Conservation (phyloP, 2,113 vertebrate species). For the Oxyura jamaicensis region DNA sequence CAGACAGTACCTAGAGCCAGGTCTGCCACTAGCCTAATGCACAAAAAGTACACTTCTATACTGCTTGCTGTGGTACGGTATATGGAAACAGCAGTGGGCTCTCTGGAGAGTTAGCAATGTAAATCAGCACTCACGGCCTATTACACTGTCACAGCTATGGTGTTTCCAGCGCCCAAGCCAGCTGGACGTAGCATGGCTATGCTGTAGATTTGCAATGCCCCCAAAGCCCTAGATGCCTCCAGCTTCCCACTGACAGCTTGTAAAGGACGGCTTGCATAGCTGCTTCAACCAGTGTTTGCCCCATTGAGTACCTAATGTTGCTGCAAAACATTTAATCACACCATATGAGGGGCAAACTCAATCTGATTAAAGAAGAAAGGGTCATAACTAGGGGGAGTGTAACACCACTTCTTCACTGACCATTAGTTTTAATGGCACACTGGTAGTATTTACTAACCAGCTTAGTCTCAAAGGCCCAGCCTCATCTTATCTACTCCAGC, state of each 20-base stretch:
- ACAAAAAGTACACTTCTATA: not conserved
- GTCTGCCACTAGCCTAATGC: not conserved
- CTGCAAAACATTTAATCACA: conserved; percentile 66
- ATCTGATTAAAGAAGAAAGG: conserved; percentile 68
- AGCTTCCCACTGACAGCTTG: conserved; percentile 32
- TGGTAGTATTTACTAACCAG: conserved; percentile 66
- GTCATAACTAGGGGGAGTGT: conserved; percentile 62
- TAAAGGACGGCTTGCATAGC: not conserved
- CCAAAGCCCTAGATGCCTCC: not conserved
- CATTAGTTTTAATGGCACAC: conserved; percentile 67
- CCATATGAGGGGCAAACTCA: conserved; percentile 70
- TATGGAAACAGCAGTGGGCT: not conserved
- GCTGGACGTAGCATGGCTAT: not conserved
- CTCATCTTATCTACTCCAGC: conserved; percentile 66
- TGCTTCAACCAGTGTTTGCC: conserved; percentile 23
- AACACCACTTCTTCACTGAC: conserved; percentile 68
- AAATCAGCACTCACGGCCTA: not conserved
- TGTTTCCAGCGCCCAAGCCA: not conserved
- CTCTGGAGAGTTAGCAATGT: not conserved
- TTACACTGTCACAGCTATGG: not conserved
- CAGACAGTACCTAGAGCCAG: not conserved
- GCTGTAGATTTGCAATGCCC: not conserved
- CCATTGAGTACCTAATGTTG: conserved; percentile 61
- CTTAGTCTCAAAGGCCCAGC: conserved; percentile 64
- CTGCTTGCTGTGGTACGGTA: not conserved